Percentiles rank a stretch among this genome's conserved stretches.
Evolutionary conservation across 35 echinoderm and acorn worm genomes (phyloP).

Genomic region (Strongylocentrotus purpuratus): DNA sequence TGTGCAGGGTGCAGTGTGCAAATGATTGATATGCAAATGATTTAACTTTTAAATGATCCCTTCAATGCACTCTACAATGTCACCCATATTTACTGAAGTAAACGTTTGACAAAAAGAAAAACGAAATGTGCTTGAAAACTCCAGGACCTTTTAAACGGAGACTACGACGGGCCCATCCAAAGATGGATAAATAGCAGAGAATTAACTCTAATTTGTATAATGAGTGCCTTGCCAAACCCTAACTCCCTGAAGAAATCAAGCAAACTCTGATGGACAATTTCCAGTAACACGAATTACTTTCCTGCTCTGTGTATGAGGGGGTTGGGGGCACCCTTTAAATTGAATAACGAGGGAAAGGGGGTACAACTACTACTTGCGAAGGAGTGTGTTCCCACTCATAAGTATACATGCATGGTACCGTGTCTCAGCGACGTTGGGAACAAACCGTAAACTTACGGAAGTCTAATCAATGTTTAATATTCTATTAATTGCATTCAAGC

Average conservation of each 20-base stretch:
- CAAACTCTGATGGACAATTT: constrained; percentile 39
- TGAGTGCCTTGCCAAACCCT: not conserved
- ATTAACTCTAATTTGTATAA: constrained; percentile 15
- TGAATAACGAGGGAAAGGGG: constrained; percentile 18
- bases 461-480: too few species aligned
- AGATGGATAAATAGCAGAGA: not conserved
- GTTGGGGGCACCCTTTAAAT: constrained; percentile 28
- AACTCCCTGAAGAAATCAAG: not conserved
- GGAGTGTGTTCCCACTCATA: not conserved
- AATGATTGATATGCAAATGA: too few species aligned
- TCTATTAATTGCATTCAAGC: too few species aligned
- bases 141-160: not conserved
- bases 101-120: too few species aligned
- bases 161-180: not conserved
- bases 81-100: too few species aligned
- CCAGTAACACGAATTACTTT: constrained; percentile 43
- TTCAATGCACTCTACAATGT: too few species aligned
- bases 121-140: too few species aligned
- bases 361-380: not conserved
- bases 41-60: too few species aligned
- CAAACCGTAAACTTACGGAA: too few species aligned
- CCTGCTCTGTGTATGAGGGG: not conserved
- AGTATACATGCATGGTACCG: too few species aligned
- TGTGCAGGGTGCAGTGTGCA: too few species aligned
- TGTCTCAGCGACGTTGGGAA: too few species aligned